phyloP scores from a whole-genome alignment of 1,140 invertebrate species.

The Drosophila tropicalis region DNA sequence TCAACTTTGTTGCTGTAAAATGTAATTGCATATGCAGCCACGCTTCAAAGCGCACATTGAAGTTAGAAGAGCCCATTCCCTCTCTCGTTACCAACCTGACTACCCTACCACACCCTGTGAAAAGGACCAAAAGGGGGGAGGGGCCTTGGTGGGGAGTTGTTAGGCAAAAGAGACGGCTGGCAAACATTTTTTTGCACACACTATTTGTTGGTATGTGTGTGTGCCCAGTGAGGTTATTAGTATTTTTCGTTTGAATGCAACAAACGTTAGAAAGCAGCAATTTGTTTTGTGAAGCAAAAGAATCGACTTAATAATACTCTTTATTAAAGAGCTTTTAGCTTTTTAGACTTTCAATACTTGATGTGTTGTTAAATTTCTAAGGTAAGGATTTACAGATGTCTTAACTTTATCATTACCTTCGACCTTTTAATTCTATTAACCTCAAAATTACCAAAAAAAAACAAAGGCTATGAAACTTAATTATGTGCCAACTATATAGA shows the following conservation, averaged over 20 bases:
- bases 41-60: slow-evolving; percentile 71
- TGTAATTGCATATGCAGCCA: slow-evolving; percentile 80
- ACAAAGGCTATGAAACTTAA: too few species aligned
- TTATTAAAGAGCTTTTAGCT: neutral
- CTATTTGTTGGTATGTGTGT: slow-evolving; percentile 4
- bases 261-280: slow-evolving; percentile 26
- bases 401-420: too few species aligned
- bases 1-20: slow-evolving; percentile 78
- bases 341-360: too few species aligned
- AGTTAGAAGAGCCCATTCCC: slow-evolving; percentile 21
- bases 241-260: slow-evolving; percentile 56
- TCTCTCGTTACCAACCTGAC: neutral
- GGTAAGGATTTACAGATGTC: neutral
- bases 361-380: too few species aligned
- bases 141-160: slow-evolving; percentile 3
- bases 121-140: slow-evolving; percentile 7
- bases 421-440: too few species aligned
- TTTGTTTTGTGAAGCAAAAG: neutral
- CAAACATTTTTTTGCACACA: slow-evolving; percentile 53
- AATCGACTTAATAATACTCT: neutral
- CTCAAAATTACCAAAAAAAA: too few species aligned
- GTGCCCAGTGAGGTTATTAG: slow-evolving; percentile 50
- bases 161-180: slow-evolving; percentile 15
- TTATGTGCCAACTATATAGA: neutral
- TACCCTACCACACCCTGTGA: neutral